Evolutionary conservation across 2,113 vertebrate genomes (phyloP).

Genomic region (Ciconia stormi): DNA sequence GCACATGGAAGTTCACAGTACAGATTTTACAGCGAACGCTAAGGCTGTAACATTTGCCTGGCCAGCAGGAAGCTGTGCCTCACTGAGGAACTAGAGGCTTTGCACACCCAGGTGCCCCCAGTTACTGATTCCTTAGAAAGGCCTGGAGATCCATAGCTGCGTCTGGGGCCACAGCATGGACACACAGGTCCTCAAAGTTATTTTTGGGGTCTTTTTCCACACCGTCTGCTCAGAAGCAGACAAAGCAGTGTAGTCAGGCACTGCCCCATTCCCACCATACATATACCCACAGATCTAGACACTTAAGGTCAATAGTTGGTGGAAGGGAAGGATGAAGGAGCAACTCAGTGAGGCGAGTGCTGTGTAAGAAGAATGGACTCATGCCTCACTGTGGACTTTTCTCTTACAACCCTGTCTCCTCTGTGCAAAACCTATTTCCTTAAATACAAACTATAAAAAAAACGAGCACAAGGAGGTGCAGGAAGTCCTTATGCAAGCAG

Average conservation of each 20-base stretch:
- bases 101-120: background rate
- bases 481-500: background rate
- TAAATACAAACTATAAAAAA: background rate
- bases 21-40: background rate
- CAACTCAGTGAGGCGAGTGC: background rate
- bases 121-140: background rate
- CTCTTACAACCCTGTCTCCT: background rate
- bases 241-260: background rate
- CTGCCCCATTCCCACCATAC: background rate
- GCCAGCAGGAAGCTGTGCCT: background rate
- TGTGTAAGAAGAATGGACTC: background rate
- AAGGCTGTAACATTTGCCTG: background rate
- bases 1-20: constrained; percentile 32
- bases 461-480: background rate
- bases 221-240: background rate
- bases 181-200: background rate
- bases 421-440: background rate
- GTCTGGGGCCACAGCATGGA: background rate
- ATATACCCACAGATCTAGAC: background rate
- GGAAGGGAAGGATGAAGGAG: background rate
- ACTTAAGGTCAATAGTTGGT: background rate
- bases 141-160: background rate
- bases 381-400: background rate
- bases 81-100: background rate
- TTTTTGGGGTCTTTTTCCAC: background rate